A percentile compares a stretch with the other conserved stretches of the same genome.
Conservation (phyloP, 2,888 invertebrate genomes). For the Drosophila leonis region DNA sequence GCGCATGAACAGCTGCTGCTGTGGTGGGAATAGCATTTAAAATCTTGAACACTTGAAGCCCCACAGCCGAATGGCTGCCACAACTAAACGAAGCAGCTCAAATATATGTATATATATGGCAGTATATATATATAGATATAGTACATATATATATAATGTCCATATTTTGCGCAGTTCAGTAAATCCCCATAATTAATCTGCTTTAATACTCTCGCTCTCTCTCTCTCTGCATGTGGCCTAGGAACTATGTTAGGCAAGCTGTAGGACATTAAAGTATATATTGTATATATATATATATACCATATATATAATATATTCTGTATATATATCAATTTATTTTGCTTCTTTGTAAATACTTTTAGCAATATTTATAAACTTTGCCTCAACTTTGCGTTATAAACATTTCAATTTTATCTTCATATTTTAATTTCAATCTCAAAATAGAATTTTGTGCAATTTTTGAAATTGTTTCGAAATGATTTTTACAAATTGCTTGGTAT, state of each 20-base stretch:
- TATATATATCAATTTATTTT: neutral
- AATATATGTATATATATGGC: neutral
- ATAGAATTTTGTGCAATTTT: neutral
- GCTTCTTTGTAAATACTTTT: neutral
- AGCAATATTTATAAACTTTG: neutral
- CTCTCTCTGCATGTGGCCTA: neutral
- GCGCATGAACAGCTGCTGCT: slow-evolving; percentile 58
- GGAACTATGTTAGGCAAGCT: neutral
- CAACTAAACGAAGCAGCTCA: neutral
- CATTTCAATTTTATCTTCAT: neutral
- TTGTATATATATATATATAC: neutral
- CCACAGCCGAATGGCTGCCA: neutral
- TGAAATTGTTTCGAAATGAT: neutral
- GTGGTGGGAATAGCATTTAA: slow-evolving; percentile 34
- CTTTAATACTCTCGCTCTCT: neutral
- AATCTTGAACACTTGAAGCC: neutral
- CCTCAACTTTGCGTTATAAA: neutral
- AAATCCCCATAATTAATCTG: neutral
- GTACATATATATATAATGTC: neutral
- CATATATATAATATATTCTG: neutral
- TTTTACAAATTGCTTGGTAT: neutral
- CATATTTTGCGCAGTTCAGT: slow-evolving; percentile 8
- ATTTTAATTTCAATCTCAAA: slow-evolving; percentile 1
- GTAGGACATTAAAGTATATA: neutral
- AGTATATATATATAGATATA: neutral